A percentile compares a stretch with the other conserved stretches of the same genome.
Conservation (phyloP, 2,113 vertebrate species). For the Lampris megalopsis region DNA sequence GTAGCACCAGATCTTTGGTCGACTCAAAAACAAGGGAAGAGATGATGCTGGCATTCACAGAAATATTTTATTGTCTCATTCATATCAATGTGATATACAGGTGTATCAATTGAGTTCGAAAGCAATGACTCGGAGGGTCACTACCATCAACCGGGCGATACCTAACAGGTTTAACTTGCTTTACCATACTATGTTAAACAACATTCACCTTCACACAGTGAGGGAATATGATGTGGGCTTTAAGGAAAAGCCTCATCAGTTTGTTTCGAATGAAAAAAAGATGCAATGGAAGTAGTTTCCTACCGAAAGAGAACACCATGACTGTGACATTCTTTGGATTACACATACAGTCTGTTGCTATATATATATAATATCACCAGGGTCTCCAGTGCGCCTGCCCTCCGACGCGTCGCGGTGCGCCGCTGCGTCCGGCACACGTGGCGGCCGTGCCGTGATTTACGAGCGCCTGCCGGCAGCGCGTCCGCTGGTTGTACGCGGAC, state of each 20-base stretch:
- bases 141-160: background rate
- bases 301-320: constrained; percentile 56
- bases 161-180: background rate
- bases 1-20: no score
- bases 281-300: constrained; percentile 54
- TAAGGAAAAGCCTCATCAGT: no score
- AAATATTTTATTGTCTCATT: background rate
- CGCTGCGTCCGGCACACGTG: background rate
- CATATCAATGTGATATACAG: constrained; percentile 56
- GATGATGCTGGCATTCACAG: no score
- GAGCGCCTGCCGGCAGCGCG: constrained; percentile 65
- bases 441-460: constrained; percentile 21
- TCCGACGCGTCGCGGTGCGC: constrained; percentile 30
- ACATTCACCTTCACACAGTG: background rate
- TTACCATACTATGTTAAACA: background rate
- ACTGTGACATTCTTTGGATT: constrained; percentile 61
- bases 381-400: constrained; percentile 69
- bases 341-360: constrained; percentile 12
- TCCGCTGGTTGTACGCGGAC: constrained; percentile 63
- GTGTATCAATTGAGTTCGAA: background rate
- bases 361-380: constrained; percentile 59
- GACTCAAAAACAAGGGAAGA: no score
- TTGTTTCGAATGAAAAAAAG: no score
- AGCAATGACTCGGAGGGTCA: background rate
- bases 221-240: background rate